Evolutionary conservation across 2,888 invertebrate species (phyloP), one percentile per base, ranked within the genome.

Genomic region (Oligia strigilis): DNA sequence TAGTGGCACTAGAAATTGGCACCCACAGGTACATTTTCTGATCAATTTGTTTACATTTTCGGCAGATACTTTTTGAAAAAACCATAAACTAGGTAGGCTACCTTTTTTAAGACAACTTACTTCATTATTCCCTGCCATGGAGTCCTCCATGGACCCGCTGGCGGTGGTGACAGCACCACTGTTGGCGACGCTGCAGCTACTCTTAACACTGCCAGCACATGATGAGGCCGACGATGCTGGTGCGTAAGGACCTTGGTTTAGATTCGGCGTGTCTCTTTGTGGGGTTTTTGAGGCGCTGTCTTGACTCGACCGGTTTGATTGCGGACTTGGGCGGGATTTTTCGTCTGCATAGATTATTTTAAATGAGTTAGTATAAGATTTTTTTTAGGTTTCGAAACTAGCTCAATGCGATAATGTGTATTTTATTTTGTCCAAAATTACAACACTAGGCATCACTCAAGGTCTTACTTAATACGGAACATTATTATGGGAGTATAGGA

Each of bases 251-350:
- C 97, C 97, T 80, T 96, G 96, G 86, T 90, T 94, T 67, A 95
- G 87, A 77, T 87, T 90, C 65, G 91, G 84, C 23, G 86, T 66
- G 40, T 96, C 96, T 65, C 97, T 91, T 83, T 96, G 96, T 0
- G 97, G 97, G 0, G 97, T 96, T 89, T 97, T 97, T 0, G 96
- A 96, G 29, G 95, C 94, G 81, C 93, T 92, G 88, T 96, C 97
- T 88, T 97, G 97, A 93, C 95, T 96, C 77, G 97, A 95, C 79
- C 97, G 91, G 87, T 96, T 96, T 40, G 97, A 97, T 36, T 95
- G 95, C 8, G 97, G 97, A 82, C 97, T 97, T n/a, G 97, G 97
- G 60, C 97, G 91, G 73, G 97, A 97, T 89, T 97, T 97, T 87
- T 97, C 97, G 81, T 96, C 97, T 97, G 17, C 0, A n/a, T 17